Base-by-base conservation (phyloP, 1,140 invertebrate species). In the Marisa cornuarietis region DNA sequence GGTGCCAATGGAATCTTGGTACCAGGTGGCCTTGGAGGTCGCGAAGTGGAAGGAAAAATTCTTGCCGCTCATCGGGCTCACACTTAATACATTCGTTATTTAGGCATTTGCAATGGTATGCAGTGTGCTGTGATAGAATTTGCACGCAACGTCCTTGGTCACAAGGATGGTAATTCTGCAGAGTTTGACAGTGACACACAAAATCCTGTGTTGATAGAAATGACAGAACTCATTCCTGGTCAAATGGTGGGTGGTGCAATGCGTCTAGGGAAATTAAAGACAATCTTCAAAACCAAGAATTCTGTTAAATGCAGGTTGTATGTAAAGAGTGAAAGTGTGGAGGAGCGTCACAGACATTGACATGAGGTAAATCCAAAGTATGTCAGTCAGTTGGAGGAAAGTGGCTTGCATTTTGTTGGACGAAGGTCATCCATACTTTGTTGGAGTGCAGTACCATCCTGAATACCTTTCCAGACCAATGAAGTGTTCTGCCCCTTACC, bases 61-160 rank as follows among this genome's bases (percentile, higher is more conserved):
- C 93, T 94, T 80, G 98, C 98, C 0, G 96, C 96, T 81, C 93
- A 95, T 86, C 99, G 97, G 96, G 98, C 97, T 73, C 93, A 99
- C 71, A 94, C 94, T 86, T 97, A 95, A 65, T 93, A 95, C 42
- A 96, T 95, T 88, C 98, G 99, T 0, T 96, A 96, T 88, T 92
- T 99, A 13, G 98, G 98, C 20, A 96, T 99, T 83, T 99, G 99
- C 90, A 92, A 99, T 16, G 99, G 99, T 0, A 92, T 99, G 62
- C 99, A 99, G 93, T 96, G 96, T 71, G 96, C 97, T 72, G 97
- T 99, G 1, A 96, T 99, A 85, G 99, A 99, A 92, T 99, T 96
- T 90, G 94, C 96, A n/a, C 91, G 94, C 76, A 98, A 98, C 92
- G 95, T 96, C 10, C 89, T 99, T 0, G 92, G 93, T 5, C 86